These are phyloP conservation scores for Drosophila vallismaia DNA, from an alignment of 2,888 invertebrate species.

Conservation along the genomic window DNA sequence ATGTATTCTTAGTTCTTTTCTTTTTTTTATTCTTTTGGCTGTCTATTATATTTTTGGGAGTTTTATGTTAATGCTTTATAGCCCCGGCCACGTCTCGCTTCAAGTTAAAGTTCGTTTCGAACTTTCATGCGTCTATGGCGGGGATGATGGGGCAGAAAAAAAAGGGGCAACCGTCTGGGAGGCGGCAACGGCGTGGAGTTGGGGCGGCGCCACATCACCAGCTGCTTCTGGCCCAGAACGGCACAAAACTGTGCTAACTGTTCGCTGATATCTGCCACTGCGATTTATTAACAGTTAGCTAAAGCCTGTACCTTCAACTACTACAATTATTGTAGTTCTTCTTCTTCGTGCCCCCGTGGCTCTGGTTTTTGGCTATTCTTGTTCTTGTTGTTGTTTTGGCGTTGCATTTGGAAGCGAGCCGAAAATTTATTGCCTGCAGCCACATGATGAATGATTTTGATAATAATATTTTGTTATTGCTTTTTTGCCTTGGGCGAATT, in stretches of 20 bases:
- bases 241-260: constrained; percentile 22
- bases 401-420: constrained; percentile 69
- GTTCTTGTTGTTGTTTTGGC: constrained; percentile 28
- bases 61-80: constrained; percentile 46
- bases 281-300: constrained; percentile 78
- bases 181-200: background rate
- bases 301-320: constrained; percentile 56
- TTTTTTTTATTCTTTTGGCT: constrained; percentile 2
- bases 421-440: constrained; percentile 82
- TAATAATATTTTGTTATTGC: constrained; percentile 80
- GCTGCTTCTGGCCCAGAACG: constrained; percentile 24
- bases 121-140: constrained; percentile 26
- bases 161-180: background rate
- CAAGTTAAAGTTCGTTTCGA: constrained; percentile 40
- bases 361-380: background rate
- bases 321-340: constrained; percentile 50
- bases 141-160: background rate
- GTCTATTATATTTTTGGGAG: constrained; percentile 14
- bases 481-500: constrained; percentile 53
- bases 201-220: constrained; percentile 61
- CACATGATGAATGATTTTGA: constrained; percentile 82
- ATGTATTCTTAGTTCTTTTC: constrained; percentile 4
- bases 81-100: constrained; percentile 51
- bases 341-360: constrained; percentile 12
- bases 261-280: constrained; percentile 71